Evolutionary conservation across 2,113 vertebrate genomes (phyloP), one percentile per base, ranked within the genome.

Genomic region (Oryzias woworae): DNA sequence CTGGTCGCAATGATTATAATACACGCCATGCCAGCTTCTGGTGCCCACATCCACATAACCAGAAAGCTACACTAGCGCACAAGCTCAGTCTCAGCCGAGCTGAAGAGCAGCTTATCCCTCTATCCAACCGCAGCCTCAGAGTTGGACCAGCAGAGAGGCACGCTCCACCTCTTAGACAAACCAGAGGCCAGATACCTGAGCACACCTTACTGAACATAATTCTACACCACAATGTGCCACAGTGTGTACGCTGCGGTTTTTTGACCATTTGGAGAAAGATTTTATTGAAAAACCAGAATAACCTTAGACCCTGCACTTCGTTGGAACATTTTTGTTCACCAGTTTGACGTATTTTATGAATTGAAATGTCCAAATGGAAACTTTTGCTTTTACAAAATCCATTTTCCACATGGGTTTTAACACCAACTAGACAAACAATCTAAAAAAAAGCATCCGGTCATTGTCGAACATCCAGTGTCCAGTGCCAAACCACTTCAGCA

Each of bases 21-120:
- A 62, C 69, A 65, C 14, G 59, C 43, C 51, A 65, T 56, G 81
- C 87, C 85, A 88, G 52, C 70, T 75, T 69, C 66, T 74, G 58
- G 58, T 81, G 67, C 73, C 77, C 76, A 86, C 62, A 78, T 79
- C 72, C 81, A 80, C 71, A 68, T 79, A 79, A 86, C 73, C 78
- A 83, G 57, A 58, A 44, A 56, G 55, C 67, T 62, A 53, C 52
- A 64, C 64, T 53, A 58, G 58, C 55, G 58, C 56, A 66, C 68
- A 63, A 57, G 52, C 14, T 67, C 53, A 13, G 0, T 42, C 51
- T 28, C 36, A 36, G 68, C 83, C 70, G 87, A 89, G 62, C 67
- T 68, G 86, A 88, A 89, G 51, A 88, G 63, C 73, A 41, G 47
- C 68, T 53, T 54, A 71, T 60, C 67, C 48, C 68, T 48, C 48